Conservation (phyloP, 2,797 vertebrate genomes). For the Sardinella longiceps region DNA sequence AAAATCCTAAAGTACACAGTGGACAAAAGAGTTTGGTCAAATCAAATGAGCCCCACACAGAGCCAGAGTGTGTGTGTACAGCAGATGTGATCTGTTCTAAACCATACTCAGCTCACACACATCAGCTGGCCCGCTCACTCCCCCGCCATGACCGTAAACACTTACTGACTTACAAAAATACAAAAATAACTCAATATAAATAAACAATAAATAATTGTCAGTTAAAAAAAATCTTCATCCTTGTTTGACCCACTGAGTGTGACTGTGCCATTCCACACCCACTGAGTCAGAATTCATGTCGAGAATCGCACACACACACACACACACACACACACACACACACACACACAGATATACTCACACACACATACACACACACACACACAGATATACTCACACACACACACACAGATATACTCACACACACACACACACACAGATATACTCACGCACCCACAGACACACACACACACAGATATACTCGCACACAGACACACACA, state of each 20-base stretch:
- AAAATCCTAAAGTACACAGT: no score
- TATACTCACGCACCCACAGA: neutral
- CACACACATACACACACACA: neutral
- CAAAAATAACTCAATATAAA: neutral
- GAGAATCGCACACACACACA: no score
- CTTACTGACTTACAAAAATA: neutral
- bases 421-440: neutral
- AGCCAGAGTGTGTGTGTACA: no score
- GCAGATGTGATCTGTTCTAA: no score
- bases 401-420: no score
- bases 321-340: no score
- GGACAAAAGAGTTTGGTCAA: no score
- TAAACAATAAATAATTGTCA: neutral
- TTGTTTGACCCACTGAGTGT: neutral
- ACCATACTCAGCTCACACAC: neutral
- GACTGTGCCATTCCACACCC: neutral
- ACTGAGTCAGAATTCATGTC: no score
- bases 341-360: no score
- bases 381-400: no score
- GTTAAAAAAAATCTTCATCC: neutral
- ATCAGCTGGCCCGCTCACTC: neutral
- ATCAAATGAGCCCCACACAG: neutral
- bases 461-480: neutral
- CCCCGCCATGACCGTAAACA: neutral
- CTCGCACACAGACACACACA: no score